phyloP scores from a whole-genome alignment of 2,888 invertebrate genomes.

The Caenorhabditis japonica region DNA sequence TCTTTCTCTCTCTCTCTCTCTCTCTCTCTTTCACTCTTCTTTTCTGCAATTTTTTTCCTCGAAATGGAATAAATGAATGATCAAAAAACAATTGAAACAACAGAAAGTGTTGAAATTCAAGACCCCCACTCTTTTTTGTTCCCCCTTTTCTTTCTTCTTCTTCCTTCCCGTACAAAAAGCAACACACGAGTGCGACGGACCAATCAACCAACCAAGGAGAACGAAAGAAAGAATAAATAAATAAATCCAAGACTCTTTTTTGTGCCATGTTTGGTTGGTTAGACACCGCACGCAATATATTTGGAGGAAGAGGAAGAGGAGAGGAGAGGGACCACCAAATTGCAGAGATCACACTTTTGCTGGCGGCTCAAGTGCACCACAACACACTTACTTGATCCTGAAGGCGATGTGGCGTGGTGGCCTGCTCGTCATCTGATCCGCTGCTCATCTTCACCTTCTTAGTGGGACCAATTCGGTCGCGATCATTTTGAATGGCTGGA shows the following conservation, averaged over 20 bases:
- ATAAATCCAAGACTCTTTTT: background rate
- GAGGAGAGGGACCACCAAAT: background rate
- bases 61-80: slow-evolving; percentile 1
- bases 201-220: slow-evolving; percentile 1
- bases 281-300: background rate
- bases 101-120: slow-evolving; percentile 39
- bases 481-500: slow-evolving; percentile 77
- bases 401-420: slow-evolving; percentile 59
- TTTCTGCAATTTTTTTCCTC: too few relatives aligned
- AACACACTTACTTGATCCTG: slow-evolving; percentile 63
- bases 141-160: too few relatives aligned
- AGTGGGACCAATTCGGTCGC: slow-evolving; percentile 76
- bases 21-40: too few relatives aligned
- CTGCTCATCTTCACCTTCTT: slow-evolving; percentile 71
- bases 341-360: slow-evolving; percentile 21
- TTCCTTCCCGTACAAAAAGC: too few relatives aligned
- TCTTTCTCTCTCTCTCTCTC: background rate
- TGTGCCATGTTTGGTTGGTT: slow-evolving; percentile 3
- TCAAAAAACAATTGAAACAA: slow-evolving; percentile 46
- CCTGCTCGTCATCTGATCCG: slow-evolving; percentile 66
- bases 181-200: background rate
- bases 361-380: slow-evolving; percentile 8
- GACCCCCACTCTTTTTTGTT: slow-evolving; percentile 1
- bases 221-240: slow-evolving; percentile 20
- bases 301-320: too few relatives aligned